Evolutionary conservation across 2,797 vertebrate genomes (phyloP).

Genomic region (Poecilia gillii): DNA sequence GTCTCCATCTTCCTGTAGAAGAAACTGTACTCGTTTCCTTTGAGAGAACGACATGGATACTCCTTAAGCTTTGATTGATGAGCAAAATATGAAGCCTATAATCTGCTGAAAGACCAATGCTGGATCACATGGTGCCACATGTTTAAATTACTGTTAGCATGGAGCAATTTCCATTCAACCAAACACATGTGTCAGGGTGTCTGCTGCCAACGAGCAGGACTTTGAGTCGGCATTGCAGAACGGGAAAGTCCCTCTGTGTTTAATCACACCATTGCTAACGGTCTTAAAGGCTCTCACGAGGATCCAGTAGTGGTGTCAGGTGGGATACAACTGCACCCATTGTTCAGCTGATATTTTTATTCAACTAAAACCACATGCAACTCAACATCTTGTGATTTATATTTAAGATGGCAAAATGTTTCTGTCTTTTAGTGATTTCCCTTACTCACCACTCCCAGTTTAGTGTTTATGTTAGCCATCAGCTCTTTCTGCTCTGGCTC

Average conservation of each 20-base stretch:
- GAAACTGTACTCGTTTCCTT: constrained; percentile 54
- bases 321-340: constrained; percentile 8
- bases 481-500: constrained; percentile 10
- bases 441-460: constrained; percentile 34
- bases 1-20: constrained; percentile 44
- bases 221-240: constrained; percentile 53
- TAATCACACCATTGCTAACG: constrained; percentile 34
- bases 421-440: constrained; percentile 56
- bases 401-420: constrained; percentile 33
- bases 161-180: constrained; percentile 52
- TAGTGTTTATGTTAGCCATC: constrained; percentile 50
- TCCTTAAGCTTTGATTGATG: constrained; percentile 66
- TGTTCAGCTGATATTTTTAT: constrained; percentile 10
- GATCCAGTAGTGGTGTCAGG: constrained; percentile 46
- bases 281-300: constrained; percentile 47
- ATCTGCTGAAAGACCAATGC: constrained; percentile 56
- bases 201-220: constrained; percentile 37
- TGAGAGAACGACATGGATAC: constrained; percentile 41
- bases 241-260: constrained; percentile 48
- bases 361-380: constrained; percentile 28
- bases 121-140: constrained; percentile 58
- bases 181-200: constrained; percentile 38
- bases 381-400: constrained; percentile 56
- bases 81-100: constrained; percentile 60
- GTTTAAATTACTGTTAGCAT: constrained; percentile 66